phyloP scores from a whole-genome alignment of 2,888 invertebrate genomes.

The Labia minor region DNA sequence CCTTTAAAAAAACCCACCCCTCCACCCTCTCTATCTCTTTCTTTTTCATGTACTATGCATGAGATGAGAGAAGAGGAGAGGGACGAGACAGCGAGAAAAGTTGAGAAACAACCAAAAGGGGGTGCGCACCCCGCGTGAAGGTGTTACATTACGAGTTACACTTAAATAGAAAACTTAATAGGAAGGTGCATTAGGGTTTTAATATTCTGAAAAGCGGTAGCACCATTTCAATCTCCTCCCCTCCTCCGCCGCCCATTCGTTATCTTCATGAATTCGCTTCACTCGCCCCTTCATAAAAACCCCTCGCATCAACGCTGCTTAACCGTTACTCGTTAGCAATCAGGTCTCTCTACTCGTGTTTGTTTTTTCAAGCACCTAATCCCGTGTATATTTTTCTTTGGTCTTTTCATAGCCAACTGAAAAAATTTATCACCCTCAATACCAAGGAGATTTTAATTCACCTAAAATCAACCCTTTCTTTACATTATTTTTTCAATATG shows the following conservation, averaged over 20 bases:
- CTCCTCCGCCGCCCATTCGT: background rate
- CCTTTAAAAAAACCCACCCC: too few species aligned
- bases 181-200: background rate
- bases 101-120: background rate
- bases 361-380: background rate
- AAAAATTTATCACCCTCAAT: too few species aligned
- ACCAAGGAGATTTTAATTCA: too few species aligned
- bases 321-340: background rate
- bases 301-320: background rate
- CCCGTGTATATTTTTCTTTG: too few species aligned
- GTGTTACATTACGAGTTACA: constrained; percentile 13
- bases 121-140: background rate
- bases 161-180: background rate
- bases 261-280: too few species aligned
- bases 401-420: too few species aligned
- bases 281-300: background rate
- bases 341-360: background rate
- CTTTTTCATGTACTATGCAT: constrained; percentile 3
- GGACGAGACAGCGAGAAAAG: background rate
- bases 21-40: background rate
- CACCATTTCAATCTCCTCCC: background rate
- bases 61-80: background rate
- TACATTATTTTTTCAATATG: too few species aligned
- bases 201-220: too few species aligned
- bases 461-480: too few species aligned